phyloP scores from a whole-genome alignment of 2,797 vertebrate species.

The Triplophysa yarkandensis region DNA sequence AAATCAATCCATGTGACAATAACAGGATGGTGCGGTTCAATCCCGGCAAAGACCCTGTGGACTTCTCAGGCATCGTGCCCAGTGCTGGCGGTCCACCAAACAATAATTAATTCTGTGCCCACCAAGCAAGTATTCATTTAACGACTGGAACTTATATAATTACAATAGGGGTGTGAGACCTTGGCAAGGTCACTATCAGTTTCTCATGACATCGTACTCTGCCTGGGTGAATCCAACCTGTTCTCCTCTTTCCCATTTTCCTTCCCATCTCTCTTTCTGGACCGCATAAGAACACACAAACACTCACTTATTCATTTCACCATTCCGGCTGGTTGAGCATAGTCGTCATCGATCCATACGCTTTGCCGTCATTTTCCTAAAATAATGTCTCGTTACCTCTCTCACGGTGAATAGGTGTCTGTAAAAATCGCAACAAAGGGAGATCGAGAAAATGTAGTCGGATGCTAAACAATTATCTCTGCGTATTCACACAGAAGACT shows the following conservation, averaged over 20 bases:
- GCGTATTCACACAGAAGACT: constrained; percentile 7
- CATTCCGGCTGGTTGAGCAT: constrained; percentile 6
- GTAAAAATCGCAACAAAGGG: constrained; percentile 20
- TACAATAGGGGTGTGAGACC: constrained; percentile 34
- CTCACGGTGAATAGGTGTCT: constrained; percentile 21
- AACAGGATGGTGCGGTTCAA: background rate
- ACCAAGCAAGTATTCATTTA: constrained; percentile 36
- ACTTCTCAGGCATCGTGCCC: constrained; percentile 30
- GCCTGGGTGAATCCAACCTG: background rate
- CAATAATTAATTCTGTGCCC: constrained; percentile 34
- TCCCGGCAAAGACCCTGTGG: constrained; percentile 14
- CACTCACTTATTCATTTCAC: background rate
- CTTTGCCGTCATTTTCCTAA: constrained; percentile 35
- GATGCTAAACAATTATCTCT: background rate
- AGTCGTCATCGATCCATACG: constrained; percentile 18
- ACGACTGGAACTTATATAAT: constrained; percentile 51
- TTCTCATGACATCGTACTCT: constrained; percentile 26
- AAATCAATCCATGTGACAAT: background rate
- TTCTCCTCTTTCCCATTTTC: background rate
- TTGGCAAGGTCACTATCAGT: constrained; percentile 31
- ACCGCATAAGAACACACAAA: background rate
- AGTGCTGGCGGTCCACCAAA: constrained; percentile 15
- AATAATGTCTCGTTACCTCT: constrained; percentile 33
- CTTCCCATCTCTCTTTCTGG: background rate
- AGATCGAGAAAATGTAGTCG: constrained; percentile 37